A percentile compares a stretch with the other conserved stretches of the same genome.
phyloP scores from a whole-genome alignment of 2,797 vertebrate species.

The Phoeniculus purpureus region DNA sequence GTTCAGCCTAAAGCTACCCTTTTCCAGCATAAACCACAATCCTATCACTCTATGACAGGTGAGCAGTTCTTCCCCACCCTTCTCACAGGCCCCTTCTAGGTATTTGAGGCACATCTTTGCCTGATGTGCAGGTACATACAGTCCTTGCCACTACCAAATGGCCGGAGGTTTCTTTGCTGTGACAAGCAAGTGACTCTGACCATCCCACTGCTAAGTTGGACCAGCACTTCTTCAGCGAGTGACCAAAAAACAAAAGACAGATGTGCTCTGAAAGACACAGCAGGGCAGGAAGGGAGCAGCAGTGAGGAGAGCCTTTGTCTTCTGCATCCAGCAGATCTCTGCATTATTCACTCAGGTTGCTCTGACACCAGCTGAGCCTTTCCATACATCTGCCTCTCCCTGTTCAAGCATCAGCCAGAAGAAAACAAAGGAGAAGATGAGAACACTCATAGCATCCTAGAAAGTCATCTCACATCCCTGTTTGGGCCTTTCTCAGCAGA shows the following conservation, averaged over 20 bases:
- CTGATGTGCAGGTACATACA: not conserved
- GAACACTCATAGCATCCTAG: not conserved
- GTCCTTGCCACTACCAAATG: not conserved
- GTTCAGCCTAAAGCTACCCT: too few species aligned
- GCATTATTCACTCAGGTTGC: not conserved
- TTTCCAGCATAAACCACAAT: too few species aligned
- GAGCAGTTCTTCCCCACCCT: too few species aligned
- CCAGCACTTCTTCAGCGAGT: not conserved
- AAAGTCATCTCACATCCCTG: not conserved
- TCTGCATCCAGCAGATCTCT: not conserved
- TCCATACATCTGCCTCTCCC: not conserved
- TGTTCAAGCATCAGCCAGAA: not conserved
- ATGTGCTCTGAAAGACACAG: fast-evolving
- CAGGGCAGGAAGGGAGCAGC: not conserved
- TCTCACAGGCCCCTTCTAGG: too few species aligned
- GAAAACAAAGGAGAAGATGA: not conserved
- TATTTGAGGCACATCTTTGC: not conserved
- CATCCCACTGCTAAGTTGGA: not conserved
- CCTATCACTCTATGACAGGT: too few species aligned
- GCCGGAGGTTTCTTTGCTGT: not conserved
- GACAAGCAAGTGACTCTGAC: not conserved
- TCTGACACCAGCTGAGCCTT: not conserved
- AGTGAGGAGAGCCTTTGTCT: not conserved
- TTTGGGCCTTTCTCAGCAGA: not conserved
- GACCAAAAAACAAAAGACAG: not conserved